Conservation (phyloP, 2,113 vertebrate genomes). For the Melanostigma gelatinosum region DNA sequence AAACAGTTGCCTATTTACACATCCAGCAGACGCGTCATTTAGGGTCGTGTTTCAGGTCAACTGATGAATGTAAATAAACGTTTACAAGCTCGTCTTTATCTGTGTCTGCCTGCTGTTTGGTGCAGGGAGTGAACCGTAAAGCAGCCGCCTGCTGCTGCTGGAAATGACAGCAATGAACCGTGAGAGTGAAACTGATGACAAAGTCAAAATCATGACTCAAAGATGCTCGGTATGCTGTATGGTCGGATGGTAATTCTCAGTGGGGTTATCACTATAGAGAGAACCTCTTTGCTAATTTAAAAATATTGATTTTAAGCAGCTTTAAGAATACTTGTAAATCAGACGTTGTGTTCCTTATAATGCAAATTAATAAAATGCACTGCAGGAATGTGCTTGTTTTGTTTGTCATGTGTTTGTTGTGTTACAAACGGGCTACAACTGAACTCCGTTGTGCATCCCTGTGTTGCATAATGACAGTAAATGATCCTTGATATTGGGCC, state of each 20-base stretch:
- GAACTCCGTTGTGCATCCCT: no score
- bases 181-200: background rate
- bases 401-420: background rate
- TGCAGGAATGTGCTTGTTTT: background rate
- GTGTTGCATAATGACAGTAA: no score
- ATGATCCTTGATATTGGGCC: background rate
- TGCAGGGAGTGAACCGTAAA: no score
- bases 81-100: background rate
- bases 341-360: background rate
- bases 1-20: no score
- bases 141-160: background rate
- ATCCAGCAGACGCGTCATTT: no score
- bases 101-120: background rate
- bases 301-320: background rate
- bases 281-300: background rate
- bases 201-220: background rate
- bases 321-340: background rate
- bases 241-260: background rate
- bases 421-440: no score
- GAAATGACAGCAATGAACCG: background rate
- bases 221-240: background rate
- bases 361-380: background rate
- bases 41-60: background rate
- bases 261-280: background rate
- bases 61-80: background rate